Evolutionary conservation across 2,113 vertebrate genomes (phyloP), one percentile per base, ranked within the genome.

Genomic region (Scytalopus superciliaris): DNA sequence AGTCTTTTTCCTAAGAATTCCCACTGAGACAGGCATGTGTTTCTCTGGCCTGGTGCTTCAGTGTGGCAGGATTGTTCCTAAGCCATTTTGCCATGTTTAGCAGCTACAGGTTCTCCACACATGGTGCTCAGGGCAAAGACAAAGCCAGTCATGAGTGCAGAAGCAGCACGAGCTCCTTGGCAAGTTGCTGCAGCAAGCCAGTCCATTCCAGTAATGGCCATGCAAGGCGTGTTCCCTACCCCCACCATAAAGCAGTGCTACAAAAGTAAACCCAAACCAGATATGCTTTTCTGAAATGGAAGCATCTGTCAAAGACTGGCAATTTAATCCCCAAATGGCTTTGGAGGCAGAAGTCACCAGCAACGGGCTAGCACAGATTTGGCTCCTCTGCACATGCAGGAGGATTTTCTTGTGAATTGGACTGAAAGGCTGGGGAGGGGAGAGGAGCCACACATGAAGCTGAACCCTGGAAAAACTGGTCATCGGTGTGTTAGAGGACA

Each of bases 231-330:
- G 9, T 10, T 93, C n/a, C 31, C 42, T 72, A 45, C 39, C 14
- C 47, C 31, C 16, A 19, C 16, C 40, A 42, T 19, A 57, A 24
- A 67, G 31, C n/a, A 72, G 5, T 33, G 27, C 37, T 53, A 23
- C 17, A 85, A 52, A 42, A 37, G 22, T 22, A 57, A 27, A 15
- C n/a, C 56, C n/a, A 62, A n/a, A 42, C 24, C 40, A 31, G 25
- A 30, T 37, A 21, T 3, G 13, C 12, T 55, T 31, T 67, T 84
- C 66, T 62, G 60, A 52, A 31, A 60, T 2, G 1, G 30, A 12
- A 45, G 11, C 22, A 44, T 12, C 12, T 17, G 70, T 63, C 0
- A 0, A 45, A 0, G 0, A 45, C 17, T 67, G 25, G 8, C 33
- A 66, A 64, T 62, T 78, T 47, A 84, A 94, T 62, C 28, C 14